Percentiles rank a stretch among this genome's conserved stretches.
Conservation (phyloP, 2,113 vertebrate genomes). For the Anas platyrhynchos region DNA sequence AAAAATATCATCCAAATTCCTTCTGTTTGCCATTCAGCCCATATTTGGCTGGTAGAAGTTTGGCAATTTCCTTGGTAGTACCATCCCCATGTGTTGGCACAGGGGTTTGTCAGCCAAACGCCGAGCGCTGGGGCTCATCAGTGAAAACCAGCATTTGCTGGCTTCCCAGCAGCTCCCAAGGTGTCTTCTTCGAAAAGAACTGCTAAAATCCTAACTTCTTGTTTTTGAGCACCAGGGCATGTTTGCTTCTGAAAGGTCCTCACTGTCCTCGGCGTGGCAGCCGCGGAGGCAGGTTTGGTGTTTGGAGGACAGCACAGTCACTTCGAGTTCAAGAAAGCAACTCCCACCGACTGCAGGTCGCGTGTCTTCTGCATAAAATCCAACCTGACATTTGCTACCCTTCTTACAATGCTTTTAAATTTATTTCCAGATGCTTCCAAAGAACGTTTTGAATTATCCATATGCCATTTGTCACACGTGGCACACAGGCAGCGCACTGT, state of each 20-base stretch:
- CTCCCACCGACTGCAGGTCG: background rate
- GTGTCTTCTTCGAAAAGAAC: background rate
- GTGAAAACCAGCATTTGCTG: background rate
- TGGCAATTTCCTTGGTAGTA: background rate
- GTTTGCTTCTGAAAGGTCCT: background rate
- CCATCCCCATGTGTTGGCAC: background rate
- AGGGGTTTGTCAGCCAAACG: background rate
- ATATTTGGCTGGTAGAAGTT: background rate
- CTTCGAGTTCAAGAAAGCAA: background rate
- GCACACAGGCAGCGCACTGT: background rate
- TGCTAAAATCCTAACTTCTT: background rate
- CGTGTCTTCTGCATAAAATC: background rate
- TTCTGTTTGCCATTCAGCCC: background rate
- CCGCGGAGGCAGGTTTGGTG: background rate
- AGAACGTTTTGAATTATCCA: constrained; percentile 4
- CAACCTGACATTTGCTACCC: background rate
- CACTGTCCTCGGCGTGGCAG: background rate
- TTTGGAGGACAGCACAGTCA: background rate
- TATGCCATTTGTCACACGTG: background rate
- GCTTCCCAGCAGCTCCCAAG: rapidly evolving
- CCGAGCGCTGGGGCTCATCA: background rate
- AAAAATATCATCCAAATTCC: background rate
- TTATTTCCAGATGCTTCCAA: background rate
- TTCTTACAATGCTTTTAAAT: background rate
- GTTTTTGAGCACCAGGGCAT: background rate